Conservation (phyloP, 2,888 invertebrate species). For the Ochropacha duplaris region DNA sequence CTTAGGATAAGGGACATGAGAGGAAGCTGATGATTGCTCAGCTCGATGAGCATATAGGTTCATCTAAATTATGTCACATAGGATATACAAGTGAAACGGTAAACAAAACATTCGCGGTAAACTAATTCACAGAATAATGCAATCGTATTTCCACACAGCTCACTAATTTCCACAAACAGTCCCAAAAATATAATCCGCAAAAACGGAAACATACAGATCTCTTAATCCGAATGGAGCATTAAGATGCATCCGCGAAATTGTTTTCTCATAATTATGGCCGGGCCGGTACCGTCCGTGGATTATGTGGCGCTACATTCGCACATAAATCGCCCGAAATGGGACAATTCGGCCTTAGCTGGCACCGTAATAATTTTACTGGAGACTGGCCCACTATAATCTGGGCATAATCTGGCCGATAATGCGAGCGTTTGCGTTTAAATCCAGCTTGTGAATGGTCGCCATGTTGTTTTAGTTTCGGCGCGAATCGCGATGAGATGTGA, state of each 20-base stretch:
- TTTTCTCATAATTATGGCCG: slow-evolving; percentile 81
- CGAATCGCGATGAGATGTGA: slow-evolving; percentile 27
- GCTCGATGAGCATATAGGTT: no score
- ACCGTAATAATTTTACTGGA: slow-evolving; percentile 77
- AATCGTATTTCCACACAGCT: not conserved
- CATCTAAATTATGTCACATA: no score
- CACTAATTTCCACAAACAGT: not conserved
- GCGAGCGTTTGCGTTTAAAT: slow-evolving; percentile 76
- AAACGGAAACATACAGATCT: slow-evolving; percentile 34
- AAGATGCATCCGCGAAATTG: slow-evolving; percentile 79
- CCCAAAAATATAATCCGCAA: slow-evolving; percentile 1
- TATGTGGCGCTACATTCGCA: slow-evolving; percentile 76
- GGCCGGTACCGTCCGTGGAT: slow-evolving; percentile 62
- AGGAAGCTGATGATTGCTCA: no score
- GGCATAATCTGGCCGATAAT: slow-evolving; percentile 81
- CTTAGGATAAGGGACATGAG: no score
- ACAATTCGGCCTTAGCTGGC: slow-evolving; percentile 75
- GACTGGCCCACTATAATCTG: slow-evolving; percentile 79
- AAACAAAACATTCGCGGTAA: not conserved
- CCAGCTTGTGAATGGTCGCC: slow-evolving; percentile 58
- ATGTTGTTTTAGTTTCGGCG: slow-evolving; percentile 69
- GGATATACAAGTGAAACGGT: not conserved
- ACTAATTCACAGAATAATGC: not conserved
- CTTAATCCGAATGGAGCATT: slow-evolving; percentile 69
- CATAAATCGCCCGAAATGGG: slow-evolving; percentile 80